These are phyloP conservation scores for Darevskia nairensis DNA, from an alignment of 2,797 vertebrate genomes.

Conservation along the genomic window DNA sequence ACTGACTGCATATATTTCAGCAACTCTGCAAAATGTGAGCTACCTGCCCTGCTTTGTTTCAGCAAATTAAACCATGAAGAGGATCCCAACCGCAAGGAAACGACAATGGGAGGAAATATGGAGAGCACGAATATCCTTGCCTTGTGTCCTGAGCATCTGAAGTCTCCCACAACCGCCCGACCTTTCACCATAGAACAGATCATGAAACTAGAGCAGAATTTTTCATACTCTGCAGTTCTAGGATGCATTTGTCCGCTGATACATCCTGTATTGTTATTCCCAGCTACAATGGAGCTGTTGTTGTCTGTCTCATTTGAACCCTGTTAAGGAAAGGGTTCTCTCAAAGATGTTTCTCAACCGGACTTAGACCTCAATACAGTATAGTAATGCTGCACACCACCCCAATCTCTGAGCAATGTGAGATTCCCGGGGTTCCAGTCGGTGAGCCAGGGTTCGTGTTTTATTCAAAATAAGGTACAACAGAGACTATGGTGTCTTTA, in stretches of 20 bases:
- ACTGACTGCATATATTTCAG: slow-evolving; percentile 26
- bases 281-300: slow-evolving; percentile 14
- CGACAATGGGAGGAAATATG: neutral
- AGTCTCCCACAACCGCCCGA: neutral
- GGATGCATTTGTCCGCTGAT: neutral
- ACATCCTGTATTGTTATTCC: slow-evolving; percentile 2
- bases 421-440: too few relatives aligned
- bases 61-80: slow-evolving; percentile 37
- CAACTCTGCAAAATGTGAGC: slow-evolving; percentile 17
- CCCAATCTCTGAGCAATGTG: too few relatives aligned
- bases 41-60: slow-evolving; percentile 22
- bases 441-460: too few relatives aligned
- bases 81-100: neutral
- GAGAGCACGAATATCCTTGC: neutral
- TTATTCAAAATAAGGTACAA: too few relatives aligned
- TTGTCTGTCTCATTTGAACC: neutral
- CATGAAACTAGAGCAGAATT: slow-evolving; percentile 18
- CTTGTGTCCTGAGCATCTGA: accelerated
- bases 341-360: slow-evolving; percentile 23
- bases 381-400: neutral
- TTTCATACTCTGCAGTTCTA: slow-evolving; percentile 12
- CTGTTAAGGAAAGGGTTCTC: slow-evolving; percentile 23
- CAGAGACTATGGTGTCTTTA: too few relatives aligned
- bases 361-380: slow-evolving; percentile 45
- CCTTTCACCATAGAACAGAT: slow-evolving; percentile 23